Base-by-base conservation (phyloP, 2,797 vertebrate species). In the Acrossocheilus fasciatus region DNA sequence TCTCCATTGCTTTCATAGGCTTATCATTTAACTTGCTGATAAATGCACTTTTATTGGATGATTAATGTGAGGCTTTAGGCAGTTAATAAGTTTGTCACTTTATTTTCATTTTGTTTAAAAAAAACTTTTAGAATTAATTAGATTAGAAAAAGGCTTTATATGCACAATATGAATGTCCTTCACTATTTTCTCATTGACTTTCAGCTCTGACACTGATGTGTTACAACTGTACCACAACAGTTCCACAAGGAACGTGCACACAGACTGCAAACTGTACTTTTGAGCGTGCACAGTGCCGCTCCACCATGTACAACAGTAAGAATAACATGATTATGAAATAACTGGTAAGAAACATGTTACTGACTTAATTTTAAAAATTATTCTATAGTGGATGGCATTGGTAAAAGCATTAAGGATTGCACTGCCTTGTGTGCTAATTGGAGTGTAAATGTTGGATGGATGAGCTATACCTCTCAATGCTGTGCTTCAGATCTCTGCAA, bases 401-500 rank as follows among this genome's bases (percentile, higher is more conserved):
- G n/a, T 5, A 0, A 0, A 0, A 90, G 68, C 0, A 0, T 1
- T 94, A 93, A 12, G n/a, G 26, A 0, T 5, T 82, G 1, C 8
- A 17, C 0, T 8, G 17, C 18, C 0, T 1, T 82, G 0, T 95
- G 93, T 75, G 0, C 26, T 1, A 17, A 73, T 0, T 74, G 2
- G 7, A 92, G 91, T 0, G 0, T 92, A 34, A 92, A 91, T 87
- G 70, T 76, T 59, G 93, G 91, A 81, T 18, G 47, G 9, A 64
- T 6, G 0, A 23, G 4, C 0, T 4, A 59, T 10, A 0, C n/a
- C 0, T 0, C 0, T 68, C 34, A 66, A 3, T 94, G 94, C 62
- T 95, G 94, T 90, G 5, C 0, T 69, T 10, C 90, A 0, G 41
- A 90, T 0, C 83, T 87, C 52, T 95, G 94, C 89, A 95, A 94